A percentile compares a stretch with the other conserved stretches of the same genome.
Evolutionary conservation across 2,113 vertebrate species (phyloP).

Genomic region (Spea multiplicata): DNA sequence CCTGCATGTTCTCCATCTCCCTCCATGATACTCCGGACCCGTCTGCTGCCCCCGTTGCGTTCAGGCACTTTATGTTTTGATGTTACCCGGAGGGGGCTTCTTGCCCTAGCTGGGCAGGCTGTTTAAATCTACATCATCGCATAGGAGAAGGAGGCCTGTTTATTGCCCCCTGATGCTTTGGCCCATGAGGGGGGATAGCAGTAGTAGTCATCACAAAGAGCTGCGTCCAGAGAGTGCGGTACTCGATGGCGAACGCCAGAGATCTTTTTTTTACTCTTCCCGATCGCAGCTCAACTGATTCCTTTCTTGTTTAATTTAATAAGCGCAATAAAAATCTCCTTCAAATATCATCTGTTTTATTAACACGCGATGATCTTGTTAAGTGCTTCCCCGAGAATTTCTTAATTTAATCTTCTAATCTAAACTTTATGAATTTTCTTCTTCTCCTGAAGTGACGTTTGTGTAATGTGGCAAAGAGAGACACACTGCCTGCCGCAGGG

Average conservation of each 20-base stretch:
- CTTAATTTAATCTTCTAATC: constrained; percentile 37
- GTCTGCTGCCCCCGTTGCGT: no score
- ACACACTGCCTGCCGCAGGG: background rate
- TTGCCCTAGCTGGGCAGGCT: no score
- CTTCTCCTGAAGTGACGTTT: constrained; percentile 8
- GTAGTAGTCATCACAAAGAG: background rate
- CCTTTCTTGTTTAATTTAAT: constrained; percentile 38
- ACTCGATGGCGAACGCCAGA: background rate
- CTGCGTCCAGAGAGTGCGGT: background rate
- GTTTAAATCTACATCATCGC: no score
- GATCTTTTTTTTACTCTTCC: background rate
- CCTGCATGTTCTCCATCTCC: no score
- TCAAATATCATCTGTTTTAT: constrained; percentile 37
- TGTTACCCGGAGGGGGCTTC: no score
- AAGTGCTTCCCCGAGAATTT: constrained; percentile 32
- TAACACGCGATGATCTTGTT: constrained; percentile 30
- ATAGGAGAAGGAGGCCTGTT: background rate
- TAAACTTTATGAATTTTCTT: constrained; percentile 41
- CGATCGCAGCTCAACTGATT: constrained; percentile 34
- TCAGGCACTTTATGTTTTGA: no score
- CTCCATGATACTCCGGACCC: no score
- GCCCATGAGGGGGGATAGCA: background rate
- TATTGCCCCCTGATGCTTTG: background rate
- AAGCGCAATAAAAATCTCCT: constrained; percentile 37
- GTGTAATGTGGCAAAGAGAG: background rate